Evolutionary conservation across 2,888 invertebrate genomes (phyloP).

Genomic region (Lasioglossum morio): DNA sequence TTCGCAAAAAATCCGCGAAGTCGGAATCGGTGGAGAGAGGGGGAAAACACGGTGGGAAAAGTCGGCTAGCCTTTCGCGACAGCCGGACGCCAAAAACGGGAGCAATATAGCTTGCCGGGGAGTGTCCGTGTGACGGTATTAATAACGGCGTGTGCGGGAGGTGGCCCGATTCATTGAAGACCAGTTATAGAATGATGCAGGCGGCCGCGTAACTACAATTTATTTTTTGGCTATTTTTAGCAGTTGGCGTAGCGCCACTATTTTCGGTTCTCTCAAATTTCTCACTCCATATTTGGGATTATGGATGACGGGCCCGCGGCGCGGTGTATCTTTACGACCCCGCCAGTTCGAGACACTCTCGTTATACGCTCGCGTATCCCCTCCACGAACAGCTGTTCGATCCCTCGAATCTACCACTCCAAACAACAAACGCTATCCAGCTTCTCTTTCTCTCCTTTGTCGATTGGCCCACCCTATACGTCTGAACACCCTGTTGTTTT

Average conservation of each 20-base stretch:
- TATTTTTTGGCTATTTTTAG: conserved; percentile 84
- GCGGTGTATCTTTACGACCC: conserved; percentile 69
- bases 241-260: conserved; percentile 82
- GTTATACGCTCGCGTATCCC: conserved; percentile 11
- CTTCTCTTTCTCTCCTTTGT: not conserved
- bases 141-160: conserved; percentile 66
- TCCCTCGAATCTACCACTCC: not conserved
- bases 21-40: not conserved
- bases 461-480: not conserved
- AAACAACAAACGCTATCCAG: not conserved
- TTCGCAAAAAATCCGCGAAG: conserved; percentile 2
- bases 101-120: conserved; percentile 47
- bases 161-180: conserved; percentile 75
- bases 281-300: conserved; percentile 84
- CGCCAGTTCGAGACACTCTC: conserved; percentile 52
- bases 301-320: conserved; percentile 71
- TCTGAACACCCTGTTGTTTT: not conserved
- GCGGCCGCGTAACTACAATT: conserved; percentile 80
- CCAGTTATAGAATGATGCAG: conserved; percentile 78
- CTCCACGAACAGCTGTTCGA: conserved; percentile 3
- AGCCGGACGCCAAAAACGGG: conserved; percentile 43
- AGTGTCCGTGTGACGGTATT: conserved; percentile 58
- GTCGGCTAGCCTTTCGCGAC: conserved; percentile 17
- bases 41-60: not conserved
- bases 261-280: conserved; percentile 84